Conservation (phyloP, 64 coral and sea anemone species). For the Pocillopora verrucosa region DNA sequence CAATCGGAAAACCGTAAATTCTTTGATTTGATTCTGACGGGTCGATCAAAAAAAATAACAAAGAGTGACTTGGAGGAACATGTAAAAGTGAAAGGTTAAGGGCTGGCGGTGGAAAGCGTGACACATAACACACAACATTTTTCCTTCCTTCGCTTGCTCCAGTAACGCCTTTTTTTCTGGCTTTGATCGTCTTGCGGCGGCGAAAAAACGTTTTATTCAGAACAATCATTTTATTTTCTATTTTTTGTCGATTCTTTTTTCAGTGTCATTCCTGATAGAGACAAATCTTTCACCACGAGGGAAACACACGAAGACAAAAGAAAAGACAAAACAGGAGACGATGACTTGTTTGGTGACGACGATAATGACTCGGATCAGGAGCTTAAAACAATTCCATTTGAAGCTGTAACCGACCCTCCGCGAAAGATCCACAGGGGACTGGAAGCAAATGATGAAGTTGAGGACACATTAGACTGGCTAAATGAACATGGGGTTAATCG, state of each 20-base stretch:
- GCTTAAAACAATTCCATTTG: neutral
- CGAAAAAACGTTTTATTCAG: no score
- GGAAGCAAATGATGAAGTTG: conserved; percentile 17
- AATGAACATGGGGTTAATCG: neutral
- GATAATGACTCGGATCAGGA: neutral
- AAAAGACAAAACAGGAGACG: neutral
- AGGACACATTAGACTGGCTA: conserved; percentile 16
- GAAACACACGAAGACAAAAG: neutral
- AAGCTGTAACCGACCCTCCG: neutral
- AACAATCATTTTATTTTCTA: no score
- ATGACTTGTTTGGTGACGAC: neutral
- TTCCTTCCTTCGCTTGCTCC: no score
- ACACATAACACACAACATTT: no score
- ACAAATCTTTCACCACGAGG: neutral
- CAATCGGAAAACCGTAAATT: no score
- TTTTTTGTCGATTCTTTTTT: neutral
- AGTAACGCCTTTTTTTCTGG: no score
- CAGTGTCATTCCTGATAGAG: neutral
- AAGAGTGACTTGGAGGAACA: no score
- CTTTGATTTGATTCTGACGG: no score
- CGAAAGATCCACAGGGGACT: conserved; percentile 8
- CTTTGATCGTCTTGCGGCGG: no score
- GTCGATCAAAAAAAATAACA: no score
- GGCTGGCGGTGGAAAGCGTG: no score
- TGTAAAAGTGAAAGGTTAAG: no score